These are phyloP conservation scores for Rhabdomys dilectus DNA, from an alignment of 2,113 vertebrate species.

Conservation along the genomic window DNA sequence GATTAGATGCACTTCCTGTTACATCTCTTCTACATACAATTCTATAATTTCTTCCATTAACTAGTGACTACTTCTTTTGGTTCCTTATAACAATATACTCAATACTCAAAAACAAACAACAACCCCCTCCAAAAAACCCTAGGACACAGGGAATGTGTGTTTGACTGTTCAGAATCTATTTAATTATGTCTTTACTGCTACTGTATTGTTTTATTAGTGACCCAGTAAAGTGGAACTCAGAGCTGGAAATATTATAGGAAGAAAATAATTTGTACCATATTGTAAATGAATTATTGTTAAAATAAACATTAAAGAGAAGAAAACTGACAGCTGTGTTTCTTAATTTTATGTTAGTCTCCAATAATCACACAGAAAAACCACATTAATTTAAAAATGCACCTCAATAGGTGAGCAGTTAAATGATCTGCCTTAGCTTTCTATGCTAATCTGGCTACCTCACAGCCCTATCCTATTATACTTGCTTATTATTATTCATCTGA, in stretches of 20 bases:
- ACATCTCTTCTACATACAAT: neutral
- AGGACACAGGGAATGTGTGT: neutral
- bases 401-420: too few species aligned
- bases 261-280: neutral
- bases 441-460: too few species aligned
- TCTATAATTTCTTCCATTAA: conserved; percentile 11
- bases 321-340: too few species aligned
- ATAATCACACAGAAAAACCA: too few species aligned
- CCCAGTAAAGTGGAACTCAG: neutral
- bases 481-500: too few species aligned
- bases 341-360: too few species aligned
- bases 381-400: too few species aligned
- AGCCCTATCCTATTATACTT: too few species aligned
- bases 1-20: neutral
- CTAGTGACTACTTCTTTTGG: neutral
- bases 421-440: too few species aligned
- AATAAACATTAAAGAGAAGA: neutral
- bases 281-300: too few species aligned
- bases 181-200: conserved; percentile 6
- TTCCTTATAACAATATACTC: neutral
- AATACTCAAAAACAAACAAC: neutral
- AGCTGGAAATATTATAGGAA: neutral
- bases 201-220: conserved; percentile 9
- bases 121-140: too few species aligned
- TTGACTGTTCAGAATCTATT: conserved; percentile 7